Evolutionary conservation across 2,113 vertebrate genomes (phyloP).

Genomic region (Tenrec ecaudatus): DNA sequence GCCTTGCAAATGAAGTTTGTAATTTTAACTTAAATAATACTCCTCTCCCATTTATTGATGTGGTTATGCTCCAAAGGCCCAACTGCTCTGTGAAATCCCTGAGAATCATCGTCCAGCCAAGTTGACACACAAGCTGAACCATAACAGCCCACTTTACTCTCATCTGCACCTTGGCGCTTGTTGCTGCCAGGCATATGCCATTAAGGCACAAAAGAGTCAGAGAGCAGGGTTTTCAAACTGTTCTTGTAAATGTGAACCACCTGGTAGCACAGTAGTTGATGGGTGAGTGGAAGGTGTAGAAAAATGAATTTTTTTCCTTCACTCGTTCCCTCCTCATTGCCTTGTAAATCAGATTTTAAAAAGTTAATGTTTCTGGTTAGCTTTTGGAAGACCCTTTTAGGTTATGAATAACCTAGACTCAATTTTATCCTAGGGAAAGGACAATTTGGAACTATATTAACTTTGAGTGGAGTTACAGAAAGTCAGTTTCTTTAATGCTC

Average conservation of each 20-base stretch:
- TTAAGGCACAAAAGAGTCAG: neutral
- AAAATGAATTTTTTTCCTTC: neutral
- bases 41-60: neutral
- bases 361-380: neutral
- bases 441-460: conserved; percentile 50
- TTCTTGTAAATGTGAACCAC: neutral
- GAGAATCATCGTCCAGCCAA: neutral
- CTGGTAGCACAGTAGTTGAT: neutral
- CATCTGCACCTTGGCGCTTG: neutral
- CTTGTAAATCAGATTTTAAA: conserved; percentile 36
- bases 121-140: neutral
- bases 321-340: neutral
- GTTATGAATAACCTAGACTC: neutral
- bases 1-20: conserved; percentile 53
- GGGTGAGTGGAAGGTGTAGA: neutral
- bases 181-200: neutral
- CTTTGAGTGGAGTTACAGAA: conserved; percentile 11
- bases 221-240: neutral
- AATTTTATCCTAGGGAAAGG: neutral
- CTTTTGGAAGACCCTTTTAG: neutral
- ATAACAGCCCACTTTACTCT: neutral
- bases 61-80: neutral
- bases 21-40: conserved; percentile 32
- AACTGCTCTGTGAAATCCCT: neutral
- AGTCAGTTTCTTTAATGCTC: neutral